Percentiles rank a stretch among this genome's conserved stretches.
phyloP scores from a whole-genome alignment of 2,888 invertebrate species.

The Hyppa rectilinea region DNA sequence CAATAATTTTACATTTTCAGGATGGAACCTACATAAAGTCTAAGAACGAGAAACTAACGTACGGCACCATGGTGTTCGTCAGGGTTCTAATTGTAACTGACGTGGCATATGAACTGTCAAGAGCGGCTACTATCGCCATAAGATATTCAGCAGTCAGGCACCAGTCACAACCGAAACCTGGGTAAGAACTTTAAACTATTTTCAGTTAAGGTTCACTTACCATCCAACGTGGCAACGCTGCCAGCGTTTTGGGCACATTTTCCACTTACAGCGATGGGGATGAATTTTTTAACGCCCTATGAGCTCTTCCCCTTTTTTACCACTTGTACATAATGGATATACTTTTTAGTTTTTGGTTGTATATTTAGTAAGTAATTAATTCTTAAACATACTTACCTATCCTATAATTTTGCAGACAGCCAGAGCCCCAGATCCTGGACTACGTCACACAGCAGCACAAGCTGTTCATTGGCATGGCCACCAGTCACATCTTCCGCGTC shows the following conservation, averaged over 20 bases:
- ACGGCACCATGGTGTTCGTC: constrained; percentile 98
- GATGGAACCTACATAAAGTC: constrained; percentile 96
- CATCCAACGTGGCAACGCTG: too few relatives aligned
- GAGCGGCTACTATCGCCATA: constrained; percentile 96
- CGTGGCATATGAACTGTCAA: constrained; percentile 93
- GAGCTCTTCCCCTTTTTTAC: too few relatives aligned
- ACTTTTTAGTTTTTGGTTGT: too few relatives aligned
- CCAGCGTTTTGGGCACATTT: too few relatives aligned
- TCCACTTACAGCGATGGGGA: too few relatives aligned
- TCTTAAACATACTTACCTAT: background rate
- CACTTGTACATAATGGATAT: too few relatives aligned
- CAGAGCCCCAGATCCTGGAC: constrained; percentile 97
- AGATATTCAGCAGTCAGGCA: constrained; percentile 97
- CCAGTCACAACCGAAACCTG: constrained; percentile 95
- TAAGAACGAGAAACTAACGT: constrained; percentile 94
- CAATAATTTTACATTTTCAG: constrained; percentile 73
- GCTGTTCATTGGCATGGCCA: constrained; percentile 95
- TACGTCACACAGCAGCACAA: constrained; percentile 98
- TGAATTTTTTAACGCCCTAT: too few relatives aligned
- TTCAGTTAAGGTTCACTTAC: too few relatives aligned
- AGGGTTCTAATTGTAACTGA: constrained; percentile 95
- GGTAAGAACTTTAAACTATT: constrained; percentile 84
- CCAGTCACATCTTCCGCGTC: constrained; percentile 94
- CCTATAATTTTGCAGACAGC: constrained; percentile 88
- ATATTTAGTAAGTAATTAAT: too few relatives aligned